Evolutionary conservation across 2,113 vertebrate genomes (phyloP).

Genomic region (Dissostichus mawsoni): DNA sequence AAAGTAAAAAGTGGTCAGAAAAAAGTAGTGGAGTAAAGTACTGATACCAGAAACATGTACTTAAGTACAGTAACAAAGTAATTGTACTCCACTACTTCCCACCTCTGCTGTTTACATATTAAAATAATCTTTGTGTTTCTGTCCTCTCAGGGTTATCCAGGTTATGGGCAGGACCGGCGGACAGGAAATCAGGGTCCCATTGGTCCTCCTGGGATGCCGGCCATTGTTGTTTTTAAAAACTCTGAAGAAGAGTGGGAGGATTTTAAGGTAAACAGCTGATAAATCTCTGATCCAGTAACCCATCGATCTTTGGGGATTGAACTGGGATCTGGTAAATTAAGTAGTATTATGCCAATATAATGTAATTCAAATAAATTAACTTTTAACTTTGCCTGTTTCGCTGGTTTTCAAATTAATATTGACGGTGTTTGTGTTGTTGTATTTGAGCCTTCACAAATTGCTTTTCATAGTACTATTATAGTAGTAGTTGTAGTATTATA

Average conservation of each 20-base stretch:
- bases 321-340: background rate
- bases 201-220: conserved; percentile 82
- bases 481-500: background rate
- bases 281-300: background rate
- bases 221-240: conserved; percentile 80
- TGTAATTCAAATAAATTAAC: background rate
- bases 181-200: conserved; percentile 78
- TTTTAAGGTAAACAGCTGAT: conserved; percentile 76
- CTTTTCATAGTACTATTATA: background rate
- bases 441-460: background rate
- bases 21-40: no score
- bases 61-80: no score
- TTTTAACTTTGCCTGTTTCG: background rate
- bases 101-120: background rate
- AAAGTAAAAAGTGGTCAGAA: no score
- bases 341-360: background rate
- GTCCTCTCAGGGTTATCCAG: conserved; percentile 77
- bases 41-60: no score
- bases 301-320: background rate
- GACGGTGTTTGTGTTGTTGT: background rate
- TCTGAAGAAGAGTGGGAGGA: conserved; percentile 83
- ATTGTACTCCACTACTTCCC: no score
- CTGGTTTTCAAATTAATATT: background rate
- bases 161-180: conserved; percentile 79
- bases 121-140: background rate